Evolutionary conservation across 1,140 invertebrate species (phyloP).

Genomic region (Rhopalosiphum padi): DNA sequence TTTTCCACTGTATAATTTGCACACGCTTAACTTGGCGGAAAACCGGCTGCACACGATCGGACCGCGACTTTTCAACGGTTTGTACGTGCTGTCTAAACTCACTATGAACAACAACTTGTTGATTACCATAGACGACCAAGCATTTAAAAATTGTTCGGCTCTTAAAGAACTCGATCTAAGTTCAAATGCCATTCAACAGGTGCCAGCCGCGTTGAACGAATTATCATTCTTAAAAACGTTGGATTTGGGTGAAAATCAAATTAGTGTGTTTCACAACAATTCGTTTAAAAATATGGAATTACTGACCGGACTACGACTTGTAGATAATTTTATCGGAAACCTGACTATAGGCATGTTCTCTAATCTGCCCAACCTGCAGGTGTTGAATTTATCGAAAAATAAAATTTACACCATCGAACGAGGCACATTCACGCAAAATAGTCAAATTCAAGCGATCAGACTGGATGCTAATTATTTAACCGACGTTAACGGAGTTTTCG

Average conservation of each 20-base stretch:
- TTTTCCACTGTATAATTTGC: constrained; percentile 82
- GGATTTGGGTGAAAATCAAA: constrained; percentile 87
- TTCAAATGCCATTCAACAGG: constrained; percentile 79
- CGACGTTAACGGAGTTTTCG: constrained; percentile 86
- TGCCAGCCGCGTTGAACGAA: constrained; percentile 83
- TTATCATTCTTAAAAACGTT: constrained; percentile 83
- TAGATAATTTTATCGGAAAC: constrained; percentile 87
- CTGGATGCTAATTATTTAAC: constrained; percentile 86
- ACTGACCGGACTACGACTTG: constrained; percentile 81
- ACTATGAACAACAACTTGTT: constrained; percentile 86
- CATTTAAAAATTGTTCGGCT: constrained; percentile 90
- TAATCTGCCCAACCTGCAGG: constrained; percentile 81
- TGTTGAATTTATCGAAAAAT: constrained; percentile 86
- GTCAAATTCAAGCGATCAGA: constrained; percentile 80
- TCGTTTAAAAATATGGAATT: constrained; percentile 84
- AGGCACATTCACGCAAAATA: constrained; percentile 81
- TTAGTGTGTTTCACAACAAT: constrained; percentile 78
- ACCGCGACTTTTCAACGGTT: constrained; percentile 81
- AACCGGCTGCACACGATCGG: constrained; percentile 83
- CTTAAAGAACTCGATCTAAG: constrained; percentile 89
- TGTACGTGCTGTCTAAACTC: constrained; percentile 83
- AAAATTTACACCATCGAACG: constrained; percentile 83
- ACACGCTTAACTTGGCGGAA: constrained; percentile 83
- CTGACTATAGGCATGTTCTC: constrained; percentile 84
- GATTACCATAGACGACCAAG: constrained; percentile 77